Percentiles rank a stretch among this genome's conserved stretches.
Evolutionary conservation across 1,140 invertebrate species (phyloP).

Genomic region (Nephotettix cincticeps): DNA sequence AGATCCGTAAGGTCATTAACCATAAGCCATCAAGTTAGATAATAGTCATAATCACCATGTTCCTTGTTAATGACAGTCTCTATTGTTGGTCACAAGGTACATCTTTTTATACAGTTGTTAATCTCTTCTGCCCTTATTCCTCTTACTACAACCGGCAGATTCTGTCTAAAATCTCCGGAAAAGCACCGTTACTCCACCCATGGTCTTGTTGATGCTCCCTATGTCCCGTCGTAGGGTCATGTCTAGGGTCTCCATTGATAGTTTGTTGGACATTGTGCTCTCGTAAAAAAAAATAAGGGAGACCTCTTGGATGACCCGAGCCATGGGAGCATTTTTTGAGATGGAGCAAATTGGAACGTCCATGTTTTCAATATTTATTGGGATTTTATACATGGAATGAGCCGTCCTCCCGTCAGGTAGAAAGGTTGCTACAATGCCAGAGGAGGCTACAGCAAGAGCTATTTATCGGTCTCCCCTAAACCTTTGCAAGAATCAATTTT

Average conservation of each 20-base stretch:
- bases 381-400: conserved; percentile 47
- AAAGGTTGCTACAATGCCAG: conserved; percentile 49
- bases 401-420: conserved; percentile 47
- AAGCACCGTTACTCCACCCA: conserved; percentile 36
- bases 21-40: too few species aligned
- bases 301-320: conserved; percentile 36
- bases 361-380: conserved; percentile 35
- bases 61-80: not conserved
- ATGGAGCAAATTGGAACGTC: conserved; percentile 38
- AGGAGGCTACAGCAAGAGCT: conserved; percentile 46
- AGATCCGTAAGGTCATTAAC: too few species aligned
- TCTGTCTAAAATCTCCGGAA: conserved; percentile 44
- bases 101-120: conserved; percentile 49
- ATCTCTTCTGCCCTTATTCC: conserved; percentile 38
- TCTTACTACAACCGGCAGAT: not conserved
- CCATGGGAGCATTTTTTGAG: conserved; percentile 34
- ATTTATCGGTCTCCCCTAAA: conserved; percentile 36
- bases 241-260: conserved; percentile 39
- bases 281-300: too few species aligned
- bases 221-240: conserved; percentile 38
- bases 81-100: conserved; percentile 42
- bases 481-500: conserved; percentile 33
- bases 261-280: conserved; percentile 40
- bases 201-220: conserved; percentile 36
- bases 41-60: too few species aligned